Percentiles rank a stretch among this genome's conserved stretches.
These are phyloP conservation scores for Poeciliopsis infans DNA, from an alignment of 2,797 vertebrate genomes.

Conservation along the genomic window DNA sequence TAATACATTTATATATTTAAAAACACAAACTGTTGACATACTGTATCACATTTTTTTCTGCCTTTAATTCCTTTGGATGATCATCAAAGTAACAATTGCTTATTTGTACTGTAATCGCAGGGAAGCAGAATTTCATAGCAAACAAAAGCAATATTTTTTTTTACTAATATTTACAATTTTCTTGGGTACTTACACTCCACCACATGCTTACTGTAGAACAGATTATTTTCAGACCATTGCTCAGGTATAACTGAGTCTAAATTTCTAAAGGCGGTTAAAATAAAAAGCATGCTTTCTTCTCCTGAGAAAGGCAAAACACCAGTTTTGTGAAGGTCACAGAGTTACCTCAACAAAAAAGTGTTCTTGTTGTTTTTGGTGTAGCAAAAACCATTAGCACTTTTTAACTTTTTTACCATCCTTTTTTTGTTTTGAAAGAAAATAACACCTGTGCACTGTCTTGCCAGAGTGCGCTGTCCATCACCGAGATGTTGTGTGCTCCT, in stretches of 20 bases:
- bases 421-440: conserved; percentile 73
- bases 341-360: conserved; percentile 8
- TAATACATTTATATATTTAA: conserved; percentile 49
- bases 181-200: background rate
- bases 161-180: background rate
- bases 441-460: conserved; percentile 73
- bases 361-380: conserved; percentile 29
- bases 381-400: conserved; percentile 50
- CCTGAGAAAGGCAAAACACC: conserved; percentile 33
- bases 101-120: background rate
- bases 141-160: background rate
- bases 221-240: background rate
- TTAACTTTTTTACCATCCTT: conserved; percentile 26
- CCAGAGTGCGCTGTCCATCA: conserved; percentile 75
- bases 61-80: conserved; percentile 35
- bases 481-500: conserved; percentile 72
- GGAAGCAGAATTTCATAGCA: conserved; percentile 1
- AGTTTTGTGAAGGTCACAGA: conserved; percentile 30
- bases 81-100: conserved; percentile 15
- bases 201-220: background rate
- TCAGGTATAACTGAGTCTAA: background rate
- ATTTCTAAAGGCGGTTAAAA: conserved; percentile 17
- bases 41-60: background rate
- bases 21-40: conserved; percentile 23
- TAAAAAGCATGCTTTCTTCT: conserved; percentile 32